A percentile compares a stretch with the other conserved stretches of the same genome.
Evolutionary conservation across 2,888 invertebrate genomes (phyloP).

Genomic region (Rosalia funebris): DNA sequence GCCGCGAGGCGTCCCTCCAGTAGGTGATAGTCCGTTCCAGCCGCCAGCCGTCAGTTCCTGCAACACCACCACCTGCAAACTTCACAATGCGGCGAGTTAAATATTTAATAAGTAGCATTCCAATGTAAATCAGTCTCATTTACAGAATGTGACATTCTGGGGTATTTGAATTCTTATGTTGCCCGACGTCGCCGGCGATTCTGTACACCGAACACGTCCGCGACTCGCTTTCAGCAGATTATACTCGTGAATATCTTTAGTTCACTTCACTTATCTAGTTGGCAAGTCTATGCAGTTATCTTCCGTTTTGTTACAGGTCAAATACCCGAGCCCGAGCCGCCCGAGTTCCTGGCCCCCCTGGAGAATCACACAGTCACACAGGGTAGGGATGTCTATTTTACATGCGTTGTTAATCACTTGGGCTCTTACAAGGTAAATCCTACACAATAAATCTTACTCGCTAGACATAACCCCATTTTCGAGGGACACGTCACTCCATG

Average conservation of each 20-base stretch:
- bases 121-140: conserved; percentile 61
- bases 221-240: conserved; percentile 60
- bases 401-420: conserved; percentile 90
- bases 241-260: conserved; percentile 63
- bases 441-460: conserved; percentile 26
- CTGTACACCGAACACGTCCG: conserved; percentile 62
- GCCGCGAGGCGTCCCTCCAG: too few species aligned
- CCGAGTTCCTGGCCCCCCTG: conserved; percentile 85
- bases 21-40: conserved; percentile 9
- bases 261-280: conserved; percentile 62
- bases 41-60: conserved; percentile 19
- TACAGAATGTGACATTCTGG: conserved; percentile 56
- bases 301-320: conserved; percentile 66
- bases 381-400: conserved; percentile 88
- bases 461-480: conserved; percentile 19
- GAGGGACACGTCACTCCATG: conserved; percentile 7
- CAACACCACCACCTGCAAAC: conserved; percentile 24
- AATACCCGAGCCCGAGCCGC: conserved; percentile 75
- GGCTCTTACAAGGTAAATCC: conserved; percentile 81
- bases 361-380: conserved; percentile 89
- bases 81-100: conserved; percentile 44
- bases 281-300: conserved; percentile 57
- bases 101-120: conserved; percentile 63
- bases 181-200: conserved; percentile 48
- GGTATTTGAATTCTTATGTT: conserved; percentile 62